A percentile compares a stretch with the other conserved stretches of the same genome.
These are phyloP conservation scores for Neoascia interrupta DNA, from an alignment of 2,888 invertebrate genomes.

Conservation along the genomic window DNA sequence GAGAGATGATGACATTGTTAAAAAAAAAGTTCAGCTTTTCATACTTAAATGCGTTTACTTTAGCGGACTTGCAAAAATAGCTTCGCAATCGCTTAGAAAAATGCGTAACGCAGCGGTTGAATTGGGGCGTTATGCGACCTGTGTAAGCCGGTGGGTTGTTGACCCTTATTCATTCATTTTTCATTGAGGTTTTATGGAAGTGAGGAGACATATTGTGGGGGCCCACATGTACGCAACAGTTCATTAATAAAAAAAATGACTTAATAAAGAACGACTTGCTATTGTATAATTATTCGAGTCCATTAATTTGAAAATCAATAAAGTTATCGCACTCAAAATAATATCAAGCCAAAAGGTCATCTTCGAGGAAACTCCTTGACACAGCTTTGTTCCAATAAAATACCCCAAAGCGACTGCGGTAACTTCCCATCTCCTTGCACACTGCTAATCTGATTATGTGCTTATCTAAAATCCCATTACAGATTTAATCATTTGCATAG, in stretches of 20 bases:
- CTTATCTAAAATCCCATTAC: constrained; percentile 63
- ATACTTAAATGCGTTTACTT: background rate
- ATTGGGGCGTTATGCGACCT: no score
- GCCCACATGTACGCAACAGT: no score
- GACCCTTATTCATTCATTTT: no score
- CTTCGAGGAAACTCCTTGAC: background rate
- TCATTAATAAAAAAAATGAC: no score
- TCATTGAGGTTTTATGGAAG: no score
- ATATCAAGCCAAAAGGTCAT: no score
- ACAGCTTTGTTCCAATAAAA: constrained; percentile 5
- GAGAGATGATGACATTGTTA: constrained; percentile 38
- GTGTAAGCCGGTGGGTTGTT: no score
- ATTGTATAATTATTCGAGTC: no score
- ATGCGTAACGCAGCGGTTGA: constrained; percentile 59
- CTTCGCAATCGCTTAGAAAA: constrained; percentile 32
- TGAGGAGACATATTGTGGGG: no score
- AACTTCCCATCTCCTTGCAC: constrained; percentile 1
- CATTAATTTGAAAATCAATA: no score
- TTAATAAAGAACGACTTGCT: no score
- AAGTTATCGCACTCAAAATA: background rate
- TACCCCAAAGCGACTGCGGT: constrained; percentile 2
- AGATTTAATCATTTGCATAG: constrained; percentile 64
- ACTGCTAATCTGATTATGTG: constrained; percentile 56
- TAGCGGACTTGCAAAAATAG: background rate
- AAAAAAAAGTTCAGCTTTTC: constrained; percentile 35